Evolutionary conservation across 2,113 vertebrate species (phyloP).

Genomic region (Pongo abelii): DNA sequence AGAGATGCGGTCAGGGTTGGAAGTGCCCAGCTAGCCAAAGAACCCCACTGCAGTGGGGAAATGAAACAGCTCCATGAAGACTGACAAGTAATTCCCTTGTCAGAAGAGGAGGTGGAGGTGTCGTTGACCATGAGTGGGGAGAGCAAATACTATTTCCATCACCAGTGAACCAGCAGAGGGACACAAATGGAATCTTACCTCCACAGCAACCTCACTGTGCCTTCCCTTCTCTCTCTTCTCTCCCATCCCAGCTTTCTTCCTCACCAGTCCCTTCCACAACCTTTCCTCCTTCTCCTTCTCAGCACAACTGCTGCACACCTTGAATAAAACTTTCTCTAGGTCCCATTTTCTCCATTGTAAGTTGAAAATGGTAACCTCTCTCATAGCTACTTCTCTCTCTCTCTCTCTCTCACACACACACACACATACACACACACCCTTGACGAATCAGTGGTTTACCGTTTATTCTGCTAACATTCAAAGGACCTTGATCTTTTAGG

Average conservation of each 20-base stretch:
- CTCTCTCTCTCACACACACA: background rate
- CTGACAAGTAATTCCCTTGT: conserved; percentile 55
- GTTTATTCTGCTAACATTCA: background rate
- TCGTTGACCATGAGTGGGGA: fast-evolving
- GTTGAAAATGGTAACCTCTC: background rate
- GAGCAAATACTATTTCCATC: background rate
- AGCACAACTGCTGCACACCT: background rate
- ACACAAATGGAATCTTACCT: fast-evolving
- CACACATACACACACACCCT: background rate
- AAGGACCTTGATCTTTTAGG: background rate
- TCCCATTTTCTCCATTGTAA: background rate
- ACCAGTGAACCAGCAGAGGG: fast-evolving
- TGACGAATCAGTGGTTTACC: background rate
- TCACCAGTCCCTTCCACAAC: background rate
- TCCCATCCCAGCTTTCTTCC: background rate
- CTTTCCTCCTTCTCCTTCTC: background rate
- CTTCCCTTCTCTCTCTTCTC: background rate
- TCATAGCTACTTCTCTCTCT: background rate
- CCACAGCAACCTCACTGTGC: fast-evolving
- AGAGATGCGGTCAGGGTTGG: background rate
- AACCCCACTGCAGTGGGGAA: background rate
- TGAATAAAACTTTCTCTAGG: background rate
- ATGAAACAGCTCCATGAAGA: background rate
- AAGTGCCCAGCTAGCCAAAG: background rate
- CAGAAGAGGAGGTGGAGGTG: background rate